These are phyloP conservation scores for Drosophila multiciliata DNA, from an alignment of 2,888 invertebrate species.

Conservation along the genomic window DNA sequence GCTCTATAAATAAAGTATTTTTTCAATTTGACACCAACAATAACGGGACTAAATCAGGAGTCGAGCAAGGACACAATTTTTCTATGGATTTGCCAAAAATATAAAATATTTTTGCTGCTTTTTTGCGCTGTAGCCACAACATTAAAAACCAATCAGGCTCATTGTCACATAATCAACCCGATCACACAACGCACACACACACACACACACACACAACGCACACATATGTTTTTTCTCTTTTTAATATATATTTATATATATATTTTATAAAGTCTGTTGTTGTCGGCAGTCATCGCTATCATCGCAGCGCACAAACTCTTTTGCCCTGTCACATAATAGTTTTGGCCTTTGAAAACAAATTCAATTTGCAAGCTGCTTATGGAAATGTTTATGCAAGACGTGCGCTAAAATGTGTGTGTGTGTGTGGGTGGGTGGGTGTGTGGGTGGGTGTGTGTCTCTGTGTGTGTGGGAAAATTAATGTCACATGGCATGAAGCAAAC, in stretches of 20 bases:
- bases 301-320: constrained; percentile 40
- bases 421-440: background rate
- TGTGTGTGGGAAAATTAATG: constrained; percentile 62
- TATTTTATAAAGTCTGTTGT: constrained; percentile 35
- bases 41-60: background rate
- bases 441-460: background rate
- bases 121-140: constrained; percentile 31
- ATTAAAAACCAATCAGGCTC: constrained; percentile 75
- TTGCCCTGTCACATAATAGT: constrained; percentile 67
- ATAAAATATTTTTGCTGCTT: constrained; percentile 1
- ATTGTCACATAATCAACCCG: constrained; percentile 74
- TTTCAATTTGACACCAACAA: background rate
- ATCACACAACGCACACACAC: constrained; percentile 15
- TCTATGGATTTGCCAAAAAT: constrained; percentile 11
- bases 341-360: constrained; percentile 80
- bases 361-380: constrained; percentile 78
- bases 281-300: constrained; percentile 16
- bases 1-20: background rate
- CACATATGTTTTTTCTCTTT: constrained; percentile 2
- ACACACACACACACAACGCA: constrained; percentile 5
- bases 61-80: background rate
- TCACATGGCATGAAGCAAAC: constrained; percentile 56
- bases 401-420: constrained; percentile 43
- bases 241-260: constrained; percentile 7
- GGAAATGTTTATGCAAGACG: constrained; percentile 78